These are phyloP conservation scores for Rallus crepitans DNA, from an alignment of 2,797 vertebrate genomes.

Conservation along the genomic window DNA sequence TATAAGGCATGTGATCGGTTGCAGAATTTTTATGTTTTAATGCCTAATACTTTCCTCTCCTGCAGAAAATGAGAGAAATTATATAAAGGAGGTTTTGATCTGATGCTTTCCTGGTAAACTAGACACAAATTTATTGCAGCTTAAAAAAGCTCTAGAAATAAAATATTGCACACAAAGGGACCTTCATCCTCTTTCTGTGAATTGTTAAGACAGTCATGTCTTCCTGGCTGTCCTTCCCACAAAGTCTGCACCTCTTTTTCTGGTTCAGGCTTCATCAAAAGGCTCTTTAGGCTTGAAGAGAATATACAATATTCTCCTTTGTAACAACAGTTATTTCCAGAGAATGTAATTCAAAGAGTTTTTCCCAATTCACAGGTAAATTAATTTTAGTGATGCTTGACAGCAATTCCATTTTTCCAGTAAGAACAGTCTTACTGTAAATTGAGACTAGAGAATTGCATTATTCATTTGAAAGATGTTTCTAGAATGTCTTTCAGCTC, in stretches of 20 bases:
- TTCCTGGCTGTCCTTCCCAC: constrained; percentile 35
- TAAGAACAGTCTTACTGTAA: constrained; percentile 43
- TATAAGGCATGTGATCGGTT: background rate
- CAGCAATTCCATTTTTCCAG: constrained; percentile 53
- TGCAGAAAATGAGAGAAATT: constrained; percentile 14
- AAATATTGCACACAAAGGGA: background rate
- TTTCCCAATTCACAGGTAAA: constrained; percentile 49
- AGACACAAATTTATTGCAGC: background rate
- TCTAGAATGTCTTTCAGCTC: constrained; percentile 52
- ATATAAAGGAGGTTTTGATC: background rate
- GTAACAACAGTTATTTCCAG: constrained; percentile 42
- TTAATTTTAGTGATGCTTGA: constrained; percentile 53
- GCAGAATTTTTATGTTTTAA: constrained; percentile 32
- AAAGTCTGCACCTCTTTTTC: background rate
- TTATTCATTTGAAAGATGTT: constrained; percentile 63
- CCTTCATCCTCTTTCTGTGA: constrained; percentile 26
- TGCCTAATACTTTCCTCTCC: background rate
- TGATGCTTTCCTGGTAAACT: background rate
- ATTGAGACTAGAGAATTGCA: constrained; percentile 35
- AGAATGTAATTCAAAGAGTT: constrained; percentile 18
- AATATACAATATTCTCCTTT: constrained; percentile 25
- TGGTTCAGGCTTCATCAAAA: constrained; percentile 21
- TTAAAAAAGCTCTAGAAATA: constrained; percentile 23
- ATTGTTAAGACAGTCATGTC: background rate
- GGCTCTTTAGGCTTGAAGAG: constrained; percentile 7